phyloP scores from a whole-genome alignment of 1,140 invertebrate species.

The Nephila pilipes region DNA sequence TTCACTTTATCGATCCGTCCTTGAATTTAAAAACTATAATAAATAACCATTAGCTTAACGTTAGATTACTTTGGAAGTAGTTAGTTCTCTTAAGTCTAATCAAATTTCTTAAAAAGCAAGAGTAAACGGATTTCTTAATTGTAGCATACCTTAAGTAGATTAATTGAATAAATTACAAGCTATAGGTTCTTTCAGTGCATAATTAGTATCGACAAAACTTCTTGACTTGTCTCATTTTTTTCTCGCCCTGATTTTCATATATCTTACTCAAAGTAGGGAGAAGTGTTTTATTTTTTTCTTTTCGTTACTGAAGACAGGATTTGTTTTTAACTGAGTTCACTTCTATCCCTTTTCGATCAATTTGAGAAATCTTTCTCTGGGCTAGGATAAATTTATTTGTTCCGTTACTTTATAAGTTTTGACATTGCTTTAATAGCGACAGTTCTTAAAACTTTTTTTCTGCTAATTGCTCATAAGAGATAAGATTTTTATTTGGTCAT shows the following conservation, averaged over 20 bases:
- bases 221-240: background rate
- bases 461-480: background rate
- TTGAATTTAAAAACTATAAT: background rate
- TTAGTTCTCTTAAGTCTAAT: background rate
- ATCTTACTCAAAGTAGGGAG: background rate
- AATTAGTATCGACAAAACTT: slow-evolving; percentile 43
- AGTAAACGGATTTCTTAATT: background rate
- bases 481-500: background rate
- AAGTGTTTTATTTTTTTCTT: background rate
- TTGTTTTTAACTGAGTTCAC: background rate
- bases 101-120: background rate
- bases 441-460: background rate
- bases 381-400: background rate
- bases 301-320: too few species aligned
- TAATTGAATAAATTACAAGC: background rate
- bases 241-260: background rate
- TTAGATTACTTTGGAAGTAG: background rate
- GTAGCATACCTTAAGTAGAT: background rate
- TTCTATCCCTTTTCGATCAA: background rate
- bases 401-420: background rate
- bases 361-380: background rate
- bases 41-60: background rate
- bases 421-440: background rate
- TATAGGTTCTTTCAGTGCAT: slow-evolving; percentile 1
- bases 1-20: background rate